Percentiles rank a stretch among this genome's conserved stretches.
phyloP scores from a whole-genome alignment of 2,797 vertebrate genomes.

The Sebastes dallii region DNA sequence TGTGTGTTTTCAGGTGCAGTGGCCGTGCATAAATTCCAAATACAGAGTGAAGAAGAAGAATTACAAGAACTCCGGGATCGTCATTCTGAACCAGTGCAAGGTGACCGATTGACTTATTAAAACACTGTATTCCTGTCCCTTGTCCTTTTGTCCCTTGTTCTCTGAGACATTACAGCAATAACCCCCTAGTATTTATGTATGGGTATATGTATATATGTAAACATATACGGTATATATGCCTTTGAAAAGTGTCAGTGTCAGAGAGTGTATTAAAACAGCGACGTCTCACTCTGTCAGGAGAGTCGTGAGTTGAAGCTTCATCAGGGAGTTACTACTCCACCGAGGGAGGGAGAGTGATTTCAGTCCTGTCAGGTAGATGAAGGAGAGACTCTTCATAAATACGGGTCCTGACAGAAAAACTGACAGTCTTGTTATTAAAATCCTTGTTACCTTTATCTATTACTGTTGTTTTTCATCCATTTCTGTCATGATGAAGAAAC shows the following conservation, averaged over 20 bases:
- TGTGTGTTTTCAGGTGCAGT: slow-evolving; percentile 74
- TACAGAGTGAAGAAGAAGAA: slow-evolving; percentile 98
- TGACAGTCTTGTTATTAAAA: background rate
- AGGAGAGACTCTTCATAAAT: background rate
- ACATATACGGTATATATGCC: background rate
- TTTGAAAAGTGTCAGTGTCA: background rate
- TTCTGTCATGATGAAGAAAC: background rate
- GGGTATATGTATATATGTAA: too few relatives aligned
- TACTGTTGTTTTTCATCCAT: background rate
- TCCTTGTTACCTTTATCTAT: background rate
- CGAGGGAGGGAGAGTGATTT: background rate
- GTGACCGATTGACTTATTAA: slow-evolving; percentile 60
- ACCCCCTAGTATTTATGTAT: too few relatives aligned
- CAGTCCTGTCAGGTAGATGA: background rate
- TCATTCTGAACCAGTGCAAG: slow-evolving; percentile 98
- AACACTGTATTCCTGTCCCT: background rate
- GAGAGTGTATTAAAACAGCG: background rate
- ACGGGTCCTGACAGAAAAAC: background rate
- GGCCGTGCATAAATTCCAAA: slow-evolving; percentile 97
- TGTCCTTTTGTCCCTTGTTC: background rate
- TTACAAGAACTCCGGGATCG: slow-evolving; percentile 96
- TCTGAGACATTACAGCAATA: too few relatives aligned
- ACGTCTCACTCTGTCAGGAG: background rate
- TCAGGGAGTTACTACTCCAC: background rate
- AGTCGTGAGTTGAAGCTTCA: background rate